Evolutionary conservation across 1,140 invertebrate species (phyloP).

Genomic region (Palaemon carinicauda): DNA sequence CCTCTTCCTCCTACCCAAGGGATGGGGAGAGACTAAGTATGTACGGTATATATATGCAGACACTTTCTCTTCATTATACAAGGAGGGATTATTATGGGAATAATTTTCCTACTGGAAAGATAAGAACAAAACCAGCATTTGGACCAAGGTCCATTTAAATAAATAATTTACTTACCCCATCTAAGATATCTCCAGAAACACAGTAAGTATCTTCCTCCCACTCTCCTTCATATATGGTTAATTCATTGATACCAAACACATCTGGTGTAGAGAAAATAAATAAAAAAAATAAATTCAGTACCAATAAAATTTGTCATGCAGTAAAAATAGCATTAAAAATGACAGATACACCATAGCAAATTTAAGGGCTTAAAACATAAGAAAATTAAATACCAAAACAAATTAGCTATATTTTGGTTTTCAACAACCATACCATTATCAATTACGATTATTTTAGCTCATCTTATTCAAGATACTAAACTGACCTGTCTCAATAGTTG

Average conservation of each 20-base stretch:
- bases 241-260: conserved; percentile 85
- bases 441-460: no score
- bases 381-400: no score
- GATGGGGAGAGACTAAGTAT: neutral
- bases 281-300: neutral
- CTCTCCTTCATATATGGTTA: conserved; percentile 83
- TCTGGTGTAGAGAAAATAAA: conserved; percentile 59
- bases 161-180: conserved; percentile 55
- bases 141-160: no score
- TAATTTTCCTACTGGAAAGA: no score
- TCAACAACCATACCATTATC: no score
- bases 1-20: neutral
- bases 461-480: no score
- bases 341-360: neutral
- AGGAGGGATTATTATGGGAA: neutral
- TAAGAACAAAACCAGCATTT: no score
- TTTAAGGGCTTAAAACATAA: no score
- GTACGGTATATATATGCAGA: neutral
- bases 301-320: no score
- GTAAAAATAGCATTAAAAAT: no score
- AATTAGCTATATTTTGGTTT: no score
- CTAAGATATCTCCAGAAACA: conserved; percentile 56
- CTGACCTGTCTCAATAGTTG: no score
- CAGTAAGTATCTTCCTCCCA: conserved; percentile 81
- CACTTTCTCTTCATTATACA: neutral